phyloP scores from a whole-genome alignment of 2,113 vertebrate species.

The Halichoeres trimaculatus region DNA sequence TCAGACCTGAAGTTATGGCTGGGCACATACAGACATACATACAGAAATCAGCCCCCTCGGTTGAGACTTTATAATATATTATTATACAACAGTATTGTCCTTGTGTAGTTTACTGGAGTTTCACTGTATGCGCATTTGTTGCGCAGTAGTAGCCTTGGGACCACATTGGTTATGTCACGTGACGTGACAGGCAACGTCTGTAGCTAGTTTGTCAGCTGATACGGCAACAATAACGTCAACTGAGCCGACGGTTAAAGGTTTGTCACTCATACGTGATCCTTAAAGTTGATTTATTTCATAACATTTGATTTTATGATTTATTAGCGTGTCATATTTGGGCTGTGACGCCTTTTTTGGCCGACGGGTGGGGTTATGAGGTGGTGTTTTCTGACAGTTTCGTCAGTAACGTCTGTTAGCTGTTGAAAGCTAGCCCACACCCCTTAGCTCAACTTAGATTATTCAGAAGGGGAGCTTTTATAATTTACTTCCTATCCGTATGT shows the following conservation, averaged over 20 bases:
- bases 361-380: neutral
- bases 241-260: constrained; percentile 52
- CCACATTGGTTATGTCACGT: constrained; percentile 37
- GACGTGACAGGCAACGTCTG: constrained; percentile 51
- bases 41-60: no score
- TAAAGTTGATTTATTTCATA: neutral
- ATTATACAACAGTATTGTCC: no score
- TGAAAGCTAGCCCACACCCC: constrained; percentile 17
- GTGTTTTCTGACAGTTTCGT: neutral
- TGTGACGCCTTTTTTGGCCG: neutral
- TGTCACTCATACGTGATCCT: neutral
- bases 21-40: no score
- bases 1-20: no score
- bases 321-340: rapidly evolving
- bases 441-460: neutral
- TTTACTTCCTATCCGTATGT: neutral
- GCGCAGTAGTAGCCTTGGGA: constrained; percentile 5
- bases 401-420: neutral
- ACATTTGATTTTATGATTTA: neutral
- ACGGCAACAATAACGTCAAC: neutral
- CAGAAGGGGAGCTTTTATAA: neutral
- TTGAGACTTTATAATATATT: no score
- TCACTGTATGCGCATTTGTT: constrained; percentile 25
- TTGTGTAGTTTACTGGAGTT: rapidly evolving
- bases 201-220: constrained; percentile 66